Conservation (phyloP, 2,888 invertebrate species). For the Allygus modestus region DNA sequence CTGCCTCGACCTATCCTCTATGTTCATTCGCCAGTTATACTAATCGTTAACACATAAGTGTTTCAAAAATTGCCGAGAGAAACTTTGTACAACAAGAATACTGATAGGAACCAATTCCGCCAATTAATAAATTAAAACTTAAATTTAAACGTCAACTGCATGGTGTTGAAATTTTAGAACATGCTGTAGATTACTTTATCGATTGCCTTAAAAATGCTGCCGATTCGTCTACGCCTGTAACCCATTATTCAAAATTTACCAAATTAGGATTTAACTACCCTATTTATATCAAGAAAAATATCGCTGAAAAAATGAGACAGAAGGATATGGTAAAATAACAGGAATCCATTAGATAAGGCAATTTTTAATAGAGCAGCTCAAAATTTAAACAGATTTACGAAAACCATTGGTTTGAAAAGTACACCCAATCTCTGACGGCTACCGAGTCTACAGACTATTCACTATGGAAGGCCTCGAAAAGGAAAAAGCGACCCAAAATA, state of each 20-base stretch:
- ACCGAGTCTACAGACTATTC: constrained; percentile 19
- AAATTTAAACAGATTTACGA: background rate
- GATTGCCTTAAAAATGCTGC: background rate
- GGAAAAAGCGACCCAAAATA: background rate
- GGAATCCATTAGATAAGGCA: background rate
- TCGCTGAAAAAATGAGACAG: background rate
- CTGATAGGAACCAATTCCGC: background rate
- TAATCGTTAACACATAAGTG: background rate
- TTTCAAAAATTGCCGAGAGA: background rate
- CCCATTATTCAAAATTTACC: background rate
- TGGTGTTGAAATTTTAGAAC: background rate
- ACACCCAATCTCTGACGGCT: constrained; percentile 9
- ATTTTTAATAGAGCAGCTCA: constrained; percentile 22
- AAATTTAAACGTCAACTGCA: background rate
- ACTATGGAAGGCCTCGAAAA: background rate
- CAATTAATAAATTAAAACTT: background rate
- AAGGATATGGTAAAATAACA: constrained; percentile 5
- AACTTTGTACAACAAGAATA: background rate
- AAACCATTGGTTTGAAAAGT: constrained; percentile 8
- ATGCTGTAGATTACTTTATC: background rate
- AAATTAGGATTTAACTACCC: background rate
- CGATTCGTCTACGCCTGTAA: background rate
- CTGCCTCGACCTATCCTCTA: constrained; percentile 5
- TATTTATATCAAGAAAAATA: constrained; percentile 23
- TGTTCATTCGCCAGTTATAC: constrained; percentile 17